Percentiles rank a stretch among this genome's conserved stretches.
Evolutionary conservation across 2,113 vertebrate genomes (phyloP).

Genomic region (Hemibagrus wyckioides): DNA sequence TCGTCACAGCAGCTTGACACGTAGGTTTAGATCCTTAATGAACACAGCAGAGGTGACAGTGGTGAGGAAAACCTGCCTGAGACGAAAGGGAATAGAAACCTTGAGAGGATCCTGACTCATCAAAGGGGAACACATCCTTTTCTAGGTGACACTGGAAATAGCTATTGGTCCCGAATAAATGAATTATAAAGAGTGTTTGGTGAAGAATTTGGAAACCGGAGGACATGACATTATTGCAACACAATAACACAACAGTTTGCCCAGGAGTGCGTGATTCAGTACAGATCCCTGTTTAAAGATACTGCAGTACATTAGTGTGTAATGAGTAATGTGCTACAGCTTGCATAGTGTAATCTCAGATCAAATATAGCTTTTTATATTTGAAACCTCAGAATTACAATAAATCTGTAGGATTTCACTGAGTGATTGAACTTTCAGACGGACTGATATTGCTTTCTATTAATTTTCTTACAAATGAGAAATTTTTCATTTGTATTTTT

Average conservation of each 20-base stretch:
- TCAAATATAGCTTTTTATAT: background rate
- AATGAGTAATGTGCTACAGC: background rate
- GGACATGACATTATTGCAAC: background rate
- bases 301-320: background rate
- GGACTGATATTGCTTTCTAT: background rate
- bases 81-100: background rate
- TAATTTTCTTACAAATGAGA: background rate
- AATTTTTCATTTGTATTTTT: background rate
- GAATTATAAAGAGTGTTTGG: background rate
- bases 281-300: background rate
- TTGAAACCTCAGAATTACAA: background rate
- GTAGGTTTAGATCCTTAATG: background rate
- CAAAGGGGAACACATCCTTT: background rate
- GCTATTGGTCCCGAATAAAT: conserved; percentile 11
- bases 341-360: background rate
- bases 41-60: background rate
- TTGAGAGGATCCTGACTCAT: background rate
- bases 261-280: background rate
- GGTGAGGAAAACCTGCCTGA: background rate
- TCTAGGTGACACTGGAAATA: background rate
- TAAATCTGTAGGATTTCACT: background rate
- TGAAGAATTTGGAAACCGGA: background rate
- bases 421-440: background rate
- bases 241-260: background rate
- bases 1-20: background rate